Percentiles rank a stretch among this genome's conserved stretches.
phyloP scores from a whole-genome alignment of 1,140 invertebrate species.

The Trachymyrmex septentrionalis region DNA sequence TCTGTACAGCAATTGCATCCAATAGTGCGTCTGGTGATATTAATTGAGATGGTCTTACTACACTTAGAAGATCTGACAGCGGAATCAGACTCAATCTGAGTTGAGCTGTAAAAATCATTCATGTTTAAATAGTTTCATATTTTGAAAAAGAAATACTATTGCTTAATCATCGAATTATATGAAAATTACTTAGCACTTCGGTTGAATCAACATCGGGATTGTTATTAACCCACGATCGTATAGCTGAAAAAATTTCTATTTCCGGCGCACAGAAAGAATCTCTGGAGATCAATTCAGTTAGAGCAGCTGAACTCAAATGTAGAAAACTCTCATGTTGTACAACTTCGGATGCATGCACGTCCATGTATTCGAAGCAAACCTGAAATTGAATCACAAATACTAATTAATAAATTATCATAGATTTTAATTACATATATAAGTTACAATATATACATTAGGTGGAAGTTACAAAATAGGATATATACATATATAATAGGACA shows the following conservation, averaged over 20 bases:
- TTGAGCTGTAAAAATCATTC: constrained; percentile 78
- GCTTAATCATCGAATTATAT: neutral
- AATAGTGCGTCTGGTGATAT: constrained; percentile 93
- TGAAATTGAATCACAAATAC: constrained; percentile 70
- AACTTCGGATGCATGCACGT: constrained; percentile 94
- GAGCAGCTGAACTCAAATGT: constrained; percentile 92
- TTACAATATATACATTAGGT: neutral
- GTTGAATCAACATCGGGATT: constrained; percentile 90
- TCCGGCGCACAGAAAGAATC: constrained; percentile 99
- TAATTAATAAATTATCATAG: constrained; percentile 35
- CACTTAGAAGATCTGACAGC: constrained; percentile 94
- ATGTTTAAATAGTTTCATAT: constrained; percentile 12
- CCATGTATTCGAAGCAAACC: constrained; percentile 94
- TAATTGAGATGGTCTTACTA: constrained; percentile 94
- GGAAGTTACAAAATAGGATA: too few species aligned
- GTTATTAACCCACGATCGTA: constrained; percentile 94
- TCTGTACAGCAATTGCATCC: constrained; percentile 96
- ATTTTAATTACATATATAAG: neutral
- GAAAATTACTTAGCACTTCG: constrained; percentile 81
- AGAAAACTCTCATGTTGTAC: constrained; percentile 94
- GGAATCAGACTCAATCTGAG: constrained; percentile 96
- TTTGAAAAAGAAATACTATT: neutral
- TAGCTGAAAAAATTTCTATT: constrained; percentile 97
- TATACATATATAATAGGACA: too few species aligned
- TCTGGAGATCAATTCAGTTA: constrained; percentile 94